Conservation (phyloP, 2,113 vertebrate species). For the Microcebus jonahi region DNA sequence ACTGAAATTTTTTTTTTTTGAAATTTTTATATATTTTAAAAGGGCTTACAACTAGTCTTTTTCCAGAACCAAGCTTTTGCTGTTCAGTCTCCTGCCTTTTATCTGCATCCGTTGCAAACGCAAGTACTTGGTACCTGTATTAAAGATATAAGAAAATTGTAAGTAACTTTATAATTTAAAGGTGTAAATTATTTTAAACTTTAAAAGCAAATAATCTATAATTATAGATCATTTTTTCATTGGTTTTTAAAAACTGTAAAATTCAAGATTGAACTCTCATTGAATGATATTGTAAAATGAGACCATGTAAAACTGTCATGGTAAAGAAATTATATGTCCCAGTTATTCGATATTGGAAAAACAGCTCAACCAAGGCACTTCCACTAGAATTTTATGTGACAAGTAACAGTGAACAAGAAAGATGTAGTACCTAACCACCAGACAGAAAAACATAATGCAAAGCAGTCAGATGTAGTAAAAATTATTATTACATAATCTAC, state of each 20-base stretch:
- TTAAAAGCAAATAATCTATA: constrained; percentile 7
- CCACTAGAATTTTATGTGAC: constrained; percentile 1
- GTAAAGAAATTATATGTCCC: constrained; percentile 2
- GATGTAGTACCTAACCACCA: not conserved
- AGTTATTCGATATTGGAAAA: not conserved
- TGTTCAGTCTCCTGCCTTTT: constrained; percentile 90
- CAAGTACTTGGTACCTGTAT: constrained; percentile 95
- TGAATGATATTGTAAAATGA: not conserved
- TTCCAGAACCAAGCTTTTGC: constrained; percentile 91
- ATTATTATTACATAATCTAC: not conserved
- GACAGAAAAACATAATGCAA: not conserved
- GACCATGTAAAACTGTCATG: not conserved
- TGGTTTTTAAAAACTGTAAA: constrained; percentile 24
- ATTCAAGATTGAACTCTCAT: not conserved
- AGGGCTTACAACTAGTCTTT: constrained; percentile 89
- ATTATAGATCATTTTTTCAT: not conserved
- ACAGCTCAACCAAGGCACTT: not conserved
- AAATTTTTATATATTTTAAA: constrained; percentile 15
- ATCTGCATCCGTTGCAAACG: constrained; percentile 96
- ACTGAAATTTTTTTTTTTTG: not conserved
- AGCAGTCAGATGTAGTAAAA: not conserved
- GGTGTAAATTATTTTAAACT: not conserved
- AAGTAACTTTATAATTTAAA: constrained; percentile 22
- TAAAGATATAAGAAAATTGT: constrained; percentile 35
- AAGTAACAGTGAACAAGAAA: not conserved